Percentiles rank a stretch among this genome's conserved stretches.
These are phyloP conservation scores for Mellilla xanthometata DNA, from an alignment of 2,888 invertebrate genomes.

Conservation along the genomic window DNA sequence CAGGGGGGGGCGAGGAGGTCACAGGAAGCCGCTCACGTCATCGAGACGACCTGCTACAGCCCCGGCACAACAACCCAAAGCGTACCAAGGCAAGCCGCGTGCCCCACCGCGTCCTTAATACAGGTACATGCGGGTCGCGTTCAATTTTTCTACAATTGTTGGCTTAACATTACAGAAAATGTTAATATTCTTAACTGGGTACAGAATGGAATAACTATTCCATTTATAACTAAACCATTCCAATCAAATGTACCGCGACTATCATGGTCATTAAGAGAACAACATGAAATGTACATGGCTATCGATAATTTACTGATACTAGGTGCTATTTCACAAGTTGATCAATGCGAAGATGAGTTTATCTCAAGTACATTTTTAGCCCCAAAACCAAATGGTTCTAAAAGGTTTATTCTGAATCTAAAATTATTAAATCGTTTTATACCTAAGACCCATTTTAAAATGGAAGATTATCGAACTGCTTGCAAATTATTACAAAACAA, in stretches of 20 bases:
- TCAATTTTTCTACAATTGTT: conserved; percentile 24
- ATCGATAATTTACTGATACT: conserved; percentile 27
- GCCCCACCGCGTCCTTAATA: background rate
- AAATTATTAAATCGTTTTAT: conserved; percentile 31
- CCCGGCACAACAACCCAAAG: background rate
- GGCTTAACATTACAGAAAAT: conserved; percentile 25
- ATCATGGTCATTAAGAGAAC: background rate
- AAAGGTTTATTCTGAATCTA: conserved; percentile 30
- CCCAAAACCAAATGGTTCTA: conserved; percentile 24
- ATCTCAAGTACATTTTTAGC: conserved; percentile 27
- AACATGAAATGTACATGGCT: conserved; percentile 12
- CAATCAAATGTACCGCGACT: conserved; percentile 3
- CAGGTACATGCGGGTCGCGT: background rate
- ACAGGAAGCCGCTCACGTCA: background rate
- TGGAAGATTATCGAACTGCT: conserved; percentile 33
- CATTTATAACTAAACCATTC: conserved; percentile 1
- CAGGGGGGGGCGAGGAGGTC: conserved; percentile 7
- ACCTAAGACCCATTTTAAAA: conserved; percentile 27
- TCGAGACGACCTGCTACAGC: background rate
- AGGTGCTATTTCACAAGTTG: conserved; percentile 25
- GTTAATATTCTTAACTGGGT: conserved; percentile 19
- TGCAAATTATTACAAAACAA: conserved; percentile 15
- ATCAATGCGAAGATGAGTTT: conserved; percentile 17
- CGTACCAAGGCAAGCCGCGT: background rate
- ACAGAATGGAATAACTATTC: conserved; percentile 12